These are phyloP conservation scores for Tenthredo notha DNA, from an alignment of 2,888 invertebrate genomes.

Conservation along the genomic window DNA sequence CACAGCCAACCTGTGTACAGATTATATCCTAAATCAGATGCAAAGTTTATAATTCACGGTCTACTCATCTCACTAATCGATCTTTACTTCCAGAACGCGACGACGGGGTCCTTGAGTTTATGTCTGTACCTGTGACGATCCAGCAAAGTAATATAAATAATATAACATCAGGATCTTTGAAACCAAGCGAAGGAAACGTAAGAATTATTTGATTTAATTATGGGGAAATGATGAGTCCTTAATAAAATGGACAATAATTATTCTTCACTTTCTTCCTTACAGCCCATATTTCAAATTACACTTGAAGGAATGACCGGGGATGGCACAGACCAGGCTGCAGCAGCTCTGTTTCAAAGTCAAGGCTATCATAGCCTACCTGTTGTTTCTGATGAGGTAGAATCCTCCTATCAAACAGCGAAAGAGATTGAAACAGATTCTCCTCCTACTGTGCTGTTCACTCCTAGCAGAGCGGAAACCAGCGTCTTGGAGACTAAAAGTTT, in stretches of 20 bases:
- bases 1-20: neutral
- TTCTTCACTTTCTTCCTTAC: slow-evolving; percentile 52
- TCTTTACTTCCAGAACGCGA: slow-evolving; percentile 64
- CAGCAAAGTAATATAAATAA: slow-evolving; percentile 61
- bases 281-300: slow-evolving; percentile 68
- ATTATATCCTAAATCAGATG: neutral
- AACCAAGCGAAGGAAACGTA: slow-evolving; percentile 62
- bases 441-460: slow-evolving; percentile 20
- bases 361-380: slow-evolving; percentile 56
- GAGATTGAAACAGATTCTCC: slow-evolving; percentile 6
- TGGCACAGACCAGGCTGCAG: slow-evolving; percentile 54
- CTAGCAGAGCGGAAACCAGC: neutral
- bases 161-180: slow-evolving; percentile 58
- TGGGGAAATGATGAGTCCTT: neutral
- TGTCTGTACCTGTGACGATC: slow-evolving; percentile 68
- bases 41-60: neutral
- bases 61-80: neutral
- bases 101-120: slow-evolving; percentile 68
- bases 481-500: slow-evolving; percentile 19
- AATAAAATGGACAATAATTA: neutral
- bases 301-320: slow-evolving; percentile 59
- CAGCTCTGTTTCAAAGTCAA: slow-evolving; percentile 55
- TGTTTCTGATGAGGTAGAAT: slow-evolving; percentile 47
- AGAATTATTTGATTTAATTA: slow-evolving; percentile 56
- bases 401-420: slow-evolving; percentile 7